Conservation (phyloP, 2,113 vertebrate species). For the Athene noctua region DNA sequence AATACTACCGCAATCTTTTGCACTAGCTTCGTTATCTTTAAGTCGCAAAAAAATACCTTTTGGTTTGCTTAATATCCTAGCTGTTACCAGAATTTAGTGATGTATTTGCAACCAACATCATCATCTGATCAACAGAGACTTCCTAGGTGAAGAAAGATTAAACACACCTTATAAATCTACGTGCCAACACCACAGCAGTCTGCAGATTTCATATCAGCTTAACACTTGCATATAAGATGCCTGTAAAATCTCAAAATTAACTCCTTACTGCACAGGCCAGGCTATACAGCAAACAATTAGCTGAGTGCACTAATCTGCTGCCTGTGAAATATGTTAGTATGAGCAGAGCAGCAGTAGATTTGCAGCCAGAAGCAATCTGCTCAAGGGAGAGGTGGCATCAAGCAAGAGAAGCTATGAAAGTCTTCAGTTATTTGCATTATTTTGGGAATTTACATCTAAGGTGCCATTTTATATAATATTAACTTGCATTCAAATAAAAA, state of each 20-base stretch:
- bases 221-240: neutral
- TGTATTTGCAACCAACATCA: neutral
- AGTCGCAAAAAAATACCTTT: neutral
- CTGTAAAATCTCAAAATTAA: neutral
- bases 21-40: neutral
- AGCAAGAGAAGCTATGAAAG: neutral
- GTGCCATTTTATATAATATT: neutral
- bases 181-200: neutral
- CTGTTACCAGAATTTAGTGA: neutral
- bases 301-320: neutral
- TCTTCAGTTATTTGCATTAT: neutral
- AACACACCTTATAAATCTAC: neutral
- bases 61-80: neutral
- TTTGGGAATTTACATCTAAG: neutral
- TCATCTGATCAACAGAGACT: neutral
- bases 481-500: neutral
- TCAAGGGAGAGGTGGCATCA: neutral
- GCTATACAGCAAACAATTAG: rapidly evolving
- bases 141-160: neutral
- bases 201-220: neutral
- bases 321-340: neutral
- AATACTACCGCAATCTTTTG: neutral
- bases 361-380: neutral
- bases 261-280: neutral
- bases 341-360: neutral